These are phyloP conservation scores for Staurois parvus DNA, from an alignment of 2,797 vertebrate species.

Conservation along the genomic window DNA sequence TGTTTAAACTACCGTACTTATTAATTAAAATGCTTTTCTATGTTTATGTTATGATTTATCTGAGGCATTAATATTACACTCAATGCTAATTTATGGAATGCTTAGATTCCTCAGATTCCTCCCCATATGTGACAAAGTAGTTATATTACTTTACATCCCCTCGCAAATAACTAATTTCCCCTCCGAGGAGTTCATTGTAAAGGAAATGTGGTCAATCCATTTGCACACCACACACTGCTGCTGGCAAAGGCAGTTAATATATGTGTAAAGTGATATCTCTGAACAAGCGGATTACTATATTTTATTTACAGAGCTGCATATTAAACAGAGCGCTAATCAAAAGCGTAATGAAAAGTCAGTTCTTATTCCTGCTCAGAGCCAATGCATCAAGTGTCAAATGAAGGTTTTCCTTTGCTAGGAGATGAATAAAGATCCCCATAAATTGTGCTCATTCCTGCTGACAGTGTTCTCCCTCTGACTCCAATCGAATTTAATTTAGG, in stretches of 20 bases:
- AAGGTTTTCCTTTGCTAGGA: slow-evolving; percentile 30
- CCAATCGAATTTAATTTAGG: slow-evolving; percentile 64
- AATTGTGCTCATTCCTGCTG: slow-evolving; percentile 59
- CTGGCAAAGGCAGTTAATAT: slow-evolving; percentile 2
- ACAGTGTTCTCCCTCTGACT: slow-evolving; percentile 54
- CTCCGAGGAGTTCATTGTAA: neutral
- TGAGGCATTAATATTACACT: neutral
- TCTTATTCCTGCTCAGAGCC: slow-evolving; percentile 32
- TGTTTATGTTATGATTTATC: neutral
- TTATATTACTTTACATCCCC: slow-evolving; percentile 10
- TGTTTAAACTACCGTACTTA: too few species aligned
- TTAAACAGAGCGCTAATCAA: slow-evolving; percentile 40
- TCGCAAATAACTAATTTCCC: neutral
- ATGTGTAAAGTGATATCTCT: slow-evolving; percentile 26
- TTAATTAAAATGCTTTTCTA: neutral
- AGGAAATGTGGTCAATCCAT: slow-evolving; percentile 3
- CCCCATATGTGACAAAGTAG: neutral
- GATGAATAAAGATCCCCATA: slow-evolving; percentile 53
- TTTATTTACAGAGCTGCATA: slow-evolving; percentile 49
- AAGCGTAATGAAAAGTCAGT: slow-evolving; percentile 42
- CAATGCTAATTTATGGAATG: slow-evolving; percentile 11
- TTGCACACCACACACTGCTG: neutral
- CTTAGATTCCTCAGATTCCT: neutral
- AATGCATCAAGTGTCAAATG: slow-evolving; percentile 50
- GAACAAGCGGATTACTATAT: slow-evolving; percentile 7